phyloP scores from a whole-genome alignment of 2,113 vertebrate genomes.

The Thamnaconus septentrionalis region DNA sequence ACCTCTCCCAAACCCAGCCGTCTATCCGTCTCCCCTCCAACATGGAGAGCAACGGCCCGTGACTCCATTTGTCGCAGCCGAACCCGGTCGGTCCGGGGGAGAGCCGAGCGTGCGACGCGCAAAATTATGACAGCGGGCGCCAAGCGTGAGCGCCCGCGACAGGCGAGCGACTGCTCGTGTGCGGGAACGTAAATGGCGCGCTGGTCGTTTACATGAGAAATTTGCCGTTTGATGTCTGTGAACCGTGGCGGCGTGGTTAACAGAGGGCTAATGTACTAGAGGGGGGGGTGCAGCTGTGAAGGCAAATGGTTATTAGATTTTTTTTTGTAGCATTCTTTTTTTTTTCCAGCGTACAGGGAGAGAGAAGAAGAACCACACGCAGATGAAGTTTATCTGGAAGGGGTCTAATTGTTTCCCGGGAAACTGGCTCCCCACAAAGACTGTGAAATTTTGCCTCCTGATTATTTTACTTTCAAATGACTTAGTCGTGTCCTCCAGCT shows the following conservation, averaged over 20 bases:
- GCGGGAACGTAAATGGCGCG: slow-evolving; percentile 31
- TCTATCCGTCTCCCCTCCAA: slow-evolving; percentile 16
- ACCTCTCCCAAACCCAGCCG: slow-evolving; percentile 51
- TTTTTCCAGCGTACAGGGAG: slow-evolving; percentile 26
- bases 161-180: neutral
- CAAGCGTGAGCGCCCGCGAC: slow-evolving; percentile 1
- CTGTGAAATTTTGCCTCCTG: slow-evolving; percentile 62
- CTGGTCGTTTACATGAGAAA: slow-evolving; percentile 29
- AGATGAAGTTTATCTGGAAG: slow-evolving; percentile 56
- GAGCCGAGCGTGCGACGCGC: slow-evolving; percentile 31
- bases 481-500: slow-evolving; percentile 63
- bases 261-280: slow-evolving; percentile 44
- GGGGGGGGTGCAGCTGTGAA: no score
- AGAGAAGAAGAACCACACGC: slow-evolving; percentile 24
- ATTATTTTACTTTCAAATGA: slow-evolving; percentile 75
- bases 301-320: no score
- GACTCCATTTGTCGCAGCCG: slow-evolving; percentile 56
- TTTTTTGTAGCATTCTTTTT: slow-evolving; percentile 20
- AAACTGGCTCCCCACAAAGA: slow-evolving; percentile 62
- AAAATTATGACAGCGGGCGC: slow-evolving; percentile 34
- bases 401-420: slow-evolving; percentile 72
- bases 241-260: slow-evolving; percentile 18
- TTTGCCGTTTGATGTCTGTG: slow-evolving; percentile 8
- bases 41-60: slow-evolving; percentile 40
- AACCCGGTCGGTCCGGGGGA: slow-evolving; percentile 39